Percentiles rank a stretch among this genome's conserved stretches.
phyloP scores from a whole-genome alignment of 2,797 vertebrate genomes.

The Orientallactaga sibirica region DNA sequence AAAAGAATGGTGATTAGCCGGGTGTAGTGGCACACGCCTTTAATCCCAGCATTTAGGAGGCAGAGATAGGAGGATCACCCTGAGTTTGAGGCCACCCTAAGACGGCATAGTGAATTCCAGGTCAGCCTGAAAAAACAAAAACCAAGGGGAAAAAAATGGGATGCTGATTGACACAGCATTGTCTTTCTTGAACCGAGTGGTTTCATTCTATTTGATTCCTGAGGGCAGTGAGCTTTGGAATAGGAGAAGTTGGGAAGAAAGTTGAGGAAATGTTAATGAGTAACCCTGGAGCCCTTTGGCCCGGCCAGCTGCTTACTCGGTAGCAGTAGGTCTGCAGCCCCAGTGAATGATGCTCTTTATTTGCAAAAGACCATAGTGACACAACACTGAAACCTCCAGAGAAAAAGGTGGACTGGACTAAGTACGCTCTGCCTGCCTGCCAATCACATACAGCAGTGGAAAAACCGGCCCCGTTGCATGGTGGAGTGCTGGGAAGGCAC shows the following conservation, averaged over 20 bases:
- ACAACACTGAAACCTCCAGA: slow-evolving; percentile 14
- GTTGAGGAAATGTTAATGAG: slow-evolving; percentile 69
- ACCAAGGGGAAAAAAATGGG: too few species aligned
- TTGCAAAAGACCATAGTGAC: slow-evolving; percentile 62
- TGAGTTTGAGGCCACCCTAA: too few species aligned
- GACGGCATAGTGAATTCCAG: too few species aligned
- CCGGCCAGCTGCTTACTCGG: slow-evolving; percentile 68
- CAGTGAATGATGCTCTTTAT: slow-evolving; percentile 75
- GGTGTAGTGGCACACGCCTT: too few species aligned
- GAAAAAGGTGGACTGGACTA: neutral
- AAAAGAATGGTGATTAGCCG: neutral
- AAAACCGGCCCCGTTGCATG: slow-evolving; percentile 69
- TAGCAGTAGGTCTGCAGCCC: neutral
- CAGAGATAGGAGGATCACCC: too few species aligned
- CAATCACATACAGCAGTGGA: slow-evolving; percentile 17
- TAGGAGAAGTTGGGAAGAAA: slow-evolving; percentile 59
- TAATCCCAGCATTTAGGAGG: too few species aligned
- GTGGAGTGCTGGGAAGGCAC: too few species aligned
- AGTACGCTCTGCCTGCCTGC: neutral
- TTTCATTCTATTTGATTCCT: slow-evolving; percentile 60
- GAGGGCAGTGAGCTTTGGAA: slow-evolving; percentile 31
- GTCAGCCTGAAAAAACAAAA: too few species aligned
- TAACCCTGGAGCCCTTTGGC: slow-evolving; percentile 67
- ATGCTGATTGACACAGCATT: neutral
- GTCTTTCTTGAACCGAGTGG: slow-evolving; percentile 21